Evolutionary conservation across 2,888 invertebrate genomes (phyloP).

Genomic region (Cacoxenus indagator): DNA sequence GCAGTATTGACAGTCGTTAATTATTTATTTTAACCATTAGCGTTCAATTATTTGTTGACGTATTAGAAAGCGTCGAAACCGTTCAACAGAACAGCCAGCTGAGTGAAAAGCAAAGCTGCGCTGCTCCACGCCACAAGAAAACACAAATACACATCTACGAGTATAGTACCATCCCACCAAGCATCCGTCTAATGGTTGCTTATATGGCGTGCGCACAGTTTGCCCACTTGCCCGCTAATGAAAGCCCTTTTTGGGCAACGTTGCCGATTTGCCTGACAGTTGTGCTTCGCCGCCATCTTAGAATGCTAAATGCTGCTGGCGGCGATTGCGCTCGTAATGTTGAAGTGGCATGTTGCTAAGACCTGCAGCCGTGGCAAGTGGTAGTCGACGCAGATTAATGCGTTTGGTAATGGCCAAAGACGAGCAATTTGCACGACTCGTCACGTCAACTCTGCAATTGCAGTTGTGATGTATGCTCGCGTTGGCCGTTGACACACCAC

Average conservation of each 20-base stretch:
- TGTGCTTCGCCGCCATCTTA: not conserved
- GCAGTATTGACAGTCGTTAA: slow-evolving; percentile 43
- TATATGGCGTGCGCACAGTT: not conserved
- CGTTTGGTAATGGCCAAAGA: slow-evolving; percentile 7
- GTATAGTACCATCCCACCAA: not conserved
- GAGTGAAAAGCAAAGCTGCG: slow-evolving; percentile 22
- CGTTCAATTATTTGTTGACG: slow-evolving; percentile 43
- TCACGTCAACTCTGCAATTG: not conserved
- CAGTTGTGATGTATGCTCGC: not conserved
- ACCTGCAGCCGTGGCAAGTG: not conserved
- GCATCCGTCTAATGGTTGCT: not conserved
- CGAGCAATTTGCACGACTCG: slow-evolving; percentile 11
- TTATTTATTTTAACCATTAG: slow-evolving; percentile 46
- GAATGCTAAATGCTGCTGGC: not conserved
- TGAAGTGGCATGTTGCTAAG: not conserved
- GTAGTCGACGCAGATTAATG: slow-evolving; percentile 16
- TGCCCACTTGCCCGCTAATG: not conserved
- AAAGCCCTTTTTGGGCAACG: slow-evolving; percentile 12
- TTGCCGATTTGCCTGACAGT: not conserved
- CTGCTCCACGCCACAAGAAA: not conserved
- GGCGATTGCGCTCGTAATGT: not conserved
- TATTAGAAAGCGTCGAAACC: slow-evolving; percentile 43
- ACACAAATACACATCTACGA: too few relatives aligned
- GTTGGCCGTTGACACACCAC: not conserved
- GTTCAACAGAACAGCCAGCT: slow-evolving; percentile 22